Percentiles rank a stretch among this genome's conserved stretches.
These are phyloP conservation scores for Martes martes DNA, from an alignment of 2,113 vertebrate genomes.

Conservation along the genomic window DNA sequence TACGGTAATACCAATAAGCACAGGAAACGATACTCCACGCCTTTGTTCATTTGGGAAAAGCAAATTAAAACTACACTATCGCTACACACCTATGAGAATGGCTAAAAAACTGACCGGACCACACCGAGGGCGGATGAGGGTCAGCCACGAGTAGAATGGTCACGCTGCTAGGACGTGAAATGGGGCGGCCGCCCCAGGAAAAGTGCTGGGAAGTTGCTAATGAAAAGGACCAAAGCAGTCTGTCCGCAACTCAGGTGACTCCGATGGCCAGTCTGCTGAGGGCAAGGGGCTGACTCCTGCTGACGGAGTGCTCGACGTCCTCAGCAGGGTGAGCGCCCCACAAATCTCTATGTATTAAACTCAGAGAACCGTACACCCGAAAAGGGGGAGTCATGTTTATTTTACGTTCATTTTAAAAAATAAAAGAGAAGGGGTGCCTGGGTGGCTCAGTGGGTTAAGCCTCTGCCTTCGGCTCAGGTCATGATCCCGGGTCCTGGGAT, in stretches of 20 bases:
- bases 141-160: neutral
- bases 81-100: neutral
- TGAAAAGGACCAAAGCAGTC: neutral
- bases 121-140: neutral
- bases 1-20: too few relatives aligned
- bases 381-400: neutral
- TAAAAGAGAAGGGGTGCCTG: too few relatives aligned
- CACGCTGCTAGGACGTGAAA: neutral
- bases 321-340: neutral
- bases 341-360: neutral
- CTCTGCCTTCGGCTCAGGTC: too few relatives aligned
- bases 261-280: fast-evolving
- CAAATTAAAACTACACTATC: neutral
- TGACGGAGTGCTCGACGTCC: neutral
- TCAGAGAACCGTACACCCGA: neutral
- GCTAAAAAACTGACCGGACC: neutral
- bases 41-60: neutral
- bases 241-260: fast-evolving
- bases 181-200: neutral
- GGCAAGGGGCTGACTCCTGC: neutral
- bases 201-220: neutral
- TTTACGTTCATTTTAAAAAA: neutral
- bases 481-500: too few relatives aligned
- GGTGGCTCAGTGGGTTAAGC: too few relatives aligned
- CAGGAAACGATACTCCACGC: neutral